Conservation (phyloP, 2,113 vertebrate genomes). For the Natator depressus region DNA sequence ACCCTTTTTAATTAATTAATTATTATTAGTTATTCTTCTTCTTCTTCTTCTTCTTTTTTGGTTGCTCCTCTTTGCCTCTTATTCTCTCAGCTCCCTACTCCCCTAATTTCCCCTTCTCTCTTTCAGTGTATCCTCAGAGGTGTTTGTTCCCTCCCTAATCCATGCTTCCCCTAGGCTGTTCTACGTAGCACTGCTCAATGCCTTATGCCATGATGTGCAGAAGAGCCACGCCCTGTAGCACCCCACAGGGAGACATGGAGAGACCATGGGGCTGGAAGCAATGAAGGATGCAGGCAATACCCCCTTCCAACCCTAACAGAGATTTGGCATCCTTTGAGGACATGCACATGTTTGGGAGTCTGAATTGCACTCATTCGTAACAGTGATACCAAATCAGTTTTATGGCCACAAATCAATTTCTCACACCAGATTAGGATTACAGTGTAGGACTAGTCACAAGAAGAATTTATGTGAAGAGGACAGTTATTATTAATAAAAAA, state of each 20-base stretch:
- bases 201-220: neutral
- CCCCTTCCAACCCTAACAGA: neutral
- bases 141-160: neutral
- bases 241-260: rapidly evolving
- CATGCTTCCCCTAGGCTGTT: neutral
- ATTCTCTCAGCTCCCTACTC: neutral
- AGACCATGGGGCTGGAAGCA: neutral
- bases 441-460: neutral
- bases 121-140: neutral
- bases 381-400: neutral
- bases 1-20: too few relatives aligned
- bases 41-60: too few relatives aligned
- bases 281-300: neutral
- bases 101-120: neutral
- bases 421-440: neutral
- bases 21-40: too few relatives aligned
- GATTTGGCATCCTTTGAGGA: neutral
- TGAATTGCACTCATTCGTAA: neutral
- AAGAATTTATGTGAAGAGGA: neutral
- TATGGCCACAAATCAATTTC: neutral
- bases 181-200: neutral
- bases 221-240: neutral
- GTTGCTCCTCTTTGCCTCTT: too few relatives aligned
- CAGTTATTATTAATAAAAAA: neutral
- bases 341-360: neutral